Percentiles rank a stretch among this genome's conserved stretches.
Conservation (phyloP, 1,140 invertebrate species). For the Lepidurus apus region DNA sequence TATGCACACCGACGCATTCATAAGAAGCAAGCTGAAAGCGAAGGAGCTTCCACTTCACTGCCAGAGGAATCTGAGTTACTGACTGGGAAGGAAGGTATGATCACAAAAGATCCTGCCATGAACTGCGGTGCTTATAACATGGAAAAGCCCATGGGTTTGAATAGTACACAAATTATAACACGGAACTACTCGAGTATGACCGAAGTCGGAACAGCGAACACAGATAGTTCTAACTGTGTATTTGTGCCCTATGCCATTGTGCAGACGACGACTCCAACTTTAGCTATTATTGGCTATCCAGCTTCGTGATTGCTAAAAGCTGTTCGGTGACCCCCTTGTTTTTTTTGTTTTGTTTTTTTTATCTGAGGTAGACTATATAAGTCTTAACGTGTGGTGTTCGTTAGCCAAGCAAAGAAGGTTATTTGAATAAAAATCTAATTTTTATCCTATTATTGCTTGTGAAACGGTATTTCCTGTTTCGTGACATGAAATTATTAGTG, state of each 20-base stretch:
- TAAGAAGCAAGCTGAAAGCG: neutral
- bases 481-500: too few species aligned
- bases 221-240: neutral
- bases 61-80: neutral
- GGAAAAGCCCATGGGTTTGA: neutral
- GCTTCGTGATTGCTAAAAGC: neutral
- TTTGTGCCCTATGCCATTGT: neutral
- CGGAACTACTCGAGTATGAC: neutral
- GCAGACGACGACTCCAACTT: neutral
- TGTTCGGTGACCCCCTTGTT: too few species aligned
- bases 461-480: too few species aligned
- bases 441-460: too few species aligned
- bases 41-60: neutral
- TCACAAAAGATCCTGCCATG: neutral
- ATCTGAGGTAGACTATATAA: too few species aligned
- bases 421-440: too few species aligned
- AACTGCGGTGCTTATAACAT: neutral
- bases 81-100: neutral
- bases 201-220: neutral
- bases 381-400: too few species aligned
- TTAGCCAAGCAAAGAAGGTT: too few species aligned
- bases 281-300: neutral
- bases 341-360: too few species aligned
- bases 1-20: conserved; percentile 32
- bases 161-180: neutral